These are phyloP conservation scores for Sorex araneus DNA, from an alignment of 2,113 vertebrate genomes.

Conservation along the genomic window DNA sequence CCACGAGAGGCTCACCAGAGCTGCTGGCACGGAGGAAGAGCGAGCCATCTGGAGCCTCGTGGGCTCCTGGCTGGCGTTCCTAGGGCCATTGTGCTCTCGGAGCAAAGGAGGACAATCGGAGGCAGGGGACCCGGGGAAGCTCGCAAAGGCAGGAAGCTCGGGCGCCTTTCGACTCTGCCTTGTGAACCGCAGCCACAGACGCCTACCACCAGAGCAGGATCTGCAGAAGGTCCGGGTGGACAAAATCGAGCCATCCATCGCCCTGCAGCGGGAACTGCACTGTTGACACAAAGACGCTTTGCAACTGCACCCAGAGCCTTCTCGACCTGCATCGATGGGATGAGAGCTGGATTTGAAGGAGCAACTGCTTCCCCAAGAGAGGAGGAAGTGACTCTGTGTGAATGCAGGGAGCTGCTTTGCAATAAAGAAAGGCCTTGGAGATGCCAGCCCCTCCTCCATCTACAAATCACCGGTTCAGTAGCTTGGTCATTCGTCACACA, in stretches of 20 bases:
- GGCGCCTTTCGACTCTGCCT: neutral
- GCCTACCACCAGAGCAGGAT: neutral
- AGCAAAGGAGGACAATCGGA: constrained; percentile 26
- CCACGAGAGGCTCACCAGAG: neutral
- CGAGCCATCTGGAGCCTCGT: constrained; percentile 60
- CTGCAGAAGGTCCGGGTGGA: neutral
- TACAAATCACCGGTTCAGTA: constrained; percentile 38
- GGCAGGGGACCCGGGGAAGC: neutral
- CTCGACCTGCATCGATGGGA: neutral
- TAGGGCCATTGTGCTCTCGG: neutral
- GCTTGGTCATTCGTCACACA: neutral
- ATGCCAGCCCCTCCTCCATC: neutral
- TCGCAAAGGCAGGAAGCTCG: neutral
- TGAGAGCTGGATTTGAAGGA: constrained; percentile 64
- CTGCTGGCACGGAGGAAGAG: constrained; percentile 33
- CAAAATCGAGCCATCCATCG: constrained; percentile 62
- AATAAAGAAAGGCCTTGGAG: constrained; percentile 42
- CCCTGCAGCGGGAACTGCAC: neutral
- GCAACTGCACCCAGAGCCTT: neutral
- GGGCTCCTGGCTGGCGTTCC: constrained; percentile 39
- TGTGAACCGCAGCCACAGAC: neutral
- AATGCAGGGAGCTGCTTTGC: neutral
- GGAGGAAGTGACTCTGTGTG: constrained; percentile 28
- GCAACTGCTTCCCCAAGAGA: constrained; percentile 26
- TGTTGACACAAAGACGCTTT: constrained; percentile 43